Base-by-base conservation (phyloP, 2,888 invertebrate genomes). In the Zygothrica quintamaculata region DNA sequence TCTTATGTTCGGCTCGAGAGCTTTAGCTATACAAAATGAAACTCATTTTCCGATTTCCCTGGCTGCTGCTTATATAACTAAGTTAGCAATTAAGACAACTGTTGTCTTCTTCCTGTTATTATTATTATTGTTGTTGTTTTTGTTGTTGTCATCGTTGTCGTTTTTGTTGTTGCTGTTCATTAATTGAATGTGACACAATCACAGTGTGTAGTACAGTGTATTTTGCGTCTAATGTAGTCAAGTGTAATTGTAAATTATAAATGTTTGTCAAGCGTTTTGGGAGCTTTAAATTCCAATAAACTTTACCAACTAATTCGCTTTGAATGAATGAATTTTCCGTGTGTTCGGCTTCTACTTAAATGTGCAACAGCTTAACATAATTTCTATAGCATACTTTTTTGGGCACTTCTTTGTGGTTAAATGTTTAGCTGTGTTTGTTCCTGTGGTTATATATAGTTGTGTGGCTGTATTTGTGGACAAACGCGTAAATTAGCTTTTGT, bases 11-110 rank as follows among this genome's bases (percentile, higher is more conserved):
- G 22, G 34, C 26, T n/a, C n/a, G n/a, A n/a, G n/a, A n/a, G n/a
- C n/a, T n/a, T n/a, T n/a, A n/a, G n/a, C n/a, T n/a, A n/a, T 42
- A 53, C 16, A 53, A 47, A 40, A 13, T n/a, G 18, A 36, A 51
- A 22, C 40, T 65, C 51, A 43, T 65, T 69, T 59, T 36, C 12
- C 65, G 55, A 61, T 62, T 73, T 53, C 52, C 62, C 51, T 34
- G 44, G 51, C 39, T 59, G 70, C 51, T 59, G 70, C 51, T 59
- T 53, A 34, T 53, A 39, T 73, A 73, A 60, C 52, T 37, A 43
- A 65, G 74, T 46, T 72, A 44, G 60, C 74, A 72, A 72, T 74
- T 72, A 72, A 74, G 72, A 59, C 70, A 58, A 72, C 73, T 58
- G 68, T 51, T 57, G 62, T 22, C 18, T 22, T 22, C 18, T 22